Conservation (phyloP, 2,797 vertebrate genomes). For the Balearica regulorum region DNA sequence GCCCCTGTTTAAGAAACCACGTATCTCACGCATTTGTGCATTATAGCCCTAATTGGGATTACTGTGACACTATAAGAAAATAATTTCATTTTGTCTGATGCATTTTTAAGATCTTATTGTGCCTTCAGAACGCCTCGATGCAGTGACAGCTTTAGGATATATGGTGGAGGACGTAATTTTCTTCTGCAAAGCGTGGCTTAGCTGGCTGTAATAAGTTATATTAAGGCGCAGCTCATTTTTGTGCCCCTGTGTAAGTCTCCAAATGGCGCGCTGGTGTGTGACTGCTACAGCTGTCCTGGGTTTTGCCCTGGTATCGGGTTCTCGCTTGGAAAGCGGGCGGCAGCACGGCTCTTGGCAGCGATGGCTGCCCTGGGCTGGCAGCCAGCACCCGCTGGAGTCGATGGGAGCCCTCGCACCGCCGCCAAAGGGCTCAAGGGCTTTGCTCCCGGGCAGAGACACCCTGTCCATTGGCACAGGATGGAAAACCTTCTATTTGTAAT, state of each 20-base stretch:
- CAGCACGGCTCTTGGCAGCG: background rate
- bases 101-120: background rate
- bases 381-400: background rate
- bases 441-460: background rate
- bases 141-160: background rate
- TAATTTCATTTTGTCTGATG: background rate
- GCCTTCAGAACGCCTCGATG: background rate
- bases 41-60: background rate
- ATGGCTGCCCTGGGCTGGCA: background rate
- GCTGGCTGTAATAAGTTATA: background rate
- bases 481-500: background rate
- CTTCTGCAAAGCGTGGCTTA: background rate
- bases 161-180: background rate
- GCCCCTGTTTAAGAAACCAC: background rate
- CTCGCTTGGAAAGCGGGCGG: background rate
- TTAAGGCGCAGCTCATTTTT: background rate
- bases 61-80: background rate
- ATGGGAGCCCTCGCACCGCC: background rate
- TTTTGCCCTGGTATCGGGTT: background rate
- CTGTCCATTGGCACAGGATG: background rate
- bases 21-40: background rate
- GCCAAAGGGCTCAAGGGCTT: background rate
- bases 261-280: background rate
- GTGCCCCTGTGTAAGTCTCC: background rate
- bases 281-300: slow-evolving; percentile 20